Base-by-base conservation (phyloP, 2,888 invertebrate genomes). In the Tetrapedia diversipes region DNA sequence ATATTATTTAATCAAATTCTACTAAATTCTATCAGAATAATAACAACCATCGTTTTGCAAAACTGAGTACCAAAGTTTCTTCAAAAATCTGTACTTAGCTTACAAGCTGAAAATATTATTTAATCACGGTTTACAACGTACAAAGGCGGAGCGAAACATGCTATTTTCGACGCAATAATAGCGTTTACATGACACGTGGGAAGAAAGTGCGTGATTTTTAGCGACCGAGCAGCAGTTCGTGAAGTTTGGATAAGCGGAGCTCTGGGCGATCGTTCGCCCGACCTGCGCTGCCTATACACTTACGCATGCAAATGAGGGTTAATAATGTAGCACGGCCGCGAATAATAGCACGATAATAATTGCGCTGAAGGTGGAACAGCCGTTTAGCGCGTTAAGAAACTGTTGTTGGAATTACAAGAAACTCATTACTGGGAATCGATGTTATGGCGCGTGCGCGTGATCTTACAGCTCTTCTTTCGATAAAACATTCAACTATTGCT, bases 261-360 rank as follows among this genome's bases (percentile, higher is more conserved):
- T 57, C 41, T 27, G 11, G 71, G 71, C 71, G 64, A 71, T 71
- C 51, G 64, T 69, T 61, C 41, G 24, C 22, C 22, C 27, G 16
- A n/a, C n/a, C 37, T 34, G 24, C 53, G 54, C 29, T 57, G 59
- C 45, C 11, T 16, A 22, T 22, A n/a, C 45, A 34, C 63, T 68
- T 56, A 63, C 51, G 63, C 63, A 74, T 74, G 74, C 68, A 69
- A 64, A 74, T 74, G 60, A 54, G 37, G 68, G 63, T 74, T 69
- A 69, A 74, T 69, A 68, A 74, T 53, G 64, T 32, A 59, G 19
- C 68, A 45, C 51, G 59, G 34, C 22, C 61, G 32, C 41, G 63
- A 61, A 68, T 68, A 68, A 73, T 43, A 60, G 67, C 49, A 32
- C 63, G 64, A 59, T 59, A 67, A 68, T 59, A 49, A 74, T 69